These are phyloP conservation scores for Heloderma charlesbogerti DNA, from an alignment of 2,113 vertebrate genomes.

Conservation along the genomic window DNA sequence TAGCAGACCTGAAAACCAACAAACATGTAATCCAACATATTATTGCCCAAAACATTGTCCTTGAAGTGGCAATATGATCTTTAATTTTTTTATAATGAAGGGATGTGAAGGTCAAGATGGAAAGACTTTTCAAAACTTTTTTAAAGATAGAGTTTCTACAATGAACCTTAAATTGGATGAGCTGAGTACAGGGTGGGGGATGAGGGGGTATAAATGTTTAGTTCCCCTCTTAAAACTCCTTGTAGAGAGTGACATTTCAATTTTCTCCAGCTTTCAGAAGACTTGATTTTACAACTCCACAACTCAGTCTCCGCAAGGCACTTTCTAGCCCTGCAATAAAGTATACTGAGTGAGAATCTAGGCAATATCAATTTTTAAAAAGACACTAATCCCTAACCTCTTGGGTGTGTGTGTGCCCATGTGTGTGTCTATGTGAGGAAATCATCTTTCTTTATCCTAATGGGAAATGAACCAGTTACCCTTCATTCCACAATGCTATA, in stretches of 20 bases:
- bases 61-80: slow-evolving; percentile 32
- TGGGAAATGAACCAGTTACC: not conserved
- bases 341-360: slow-evolving; percentile 38
- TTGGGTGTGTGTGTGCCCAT: no score
- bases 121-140: slow-evolving; percentile 64
- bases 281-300: slow-evolving; percentile 62
- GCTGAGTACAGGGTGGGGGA: slow-evolving; percentile 3
- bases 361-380: slow-evolving; percentile 55
- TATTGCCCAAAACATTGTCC: not conserved
- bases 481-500: not conserved
- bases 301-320: slow-evolving; percentile 62
- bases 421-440: no score
- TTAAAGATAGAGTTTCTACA: slow-evolving; percentile 70
- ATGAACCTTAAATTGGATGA: slow-evolving; percentile 56
- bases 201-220: slow-evolving; percentile 42
- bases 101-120: slow-evolving; percentile 51
- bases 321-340: slow-evolving; percentile 62
- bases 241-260: slow-evolving; percentile 68
- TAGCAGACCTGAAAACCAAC: no score
- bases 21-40: not conserved
- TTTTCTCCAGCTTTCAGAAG: slow-evolving; percentile 68
- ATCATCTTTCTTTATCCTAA: no score
- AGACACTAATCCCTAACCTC: not conserved
- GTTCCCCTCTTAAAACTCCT: slow-evolving; percentile 52
- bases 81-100: slow-evolving; percentile 35